phyloP scores from a whole-genome alignment of 2,113 vertebrate species.

The Gorsachius goisagi region DNA sequence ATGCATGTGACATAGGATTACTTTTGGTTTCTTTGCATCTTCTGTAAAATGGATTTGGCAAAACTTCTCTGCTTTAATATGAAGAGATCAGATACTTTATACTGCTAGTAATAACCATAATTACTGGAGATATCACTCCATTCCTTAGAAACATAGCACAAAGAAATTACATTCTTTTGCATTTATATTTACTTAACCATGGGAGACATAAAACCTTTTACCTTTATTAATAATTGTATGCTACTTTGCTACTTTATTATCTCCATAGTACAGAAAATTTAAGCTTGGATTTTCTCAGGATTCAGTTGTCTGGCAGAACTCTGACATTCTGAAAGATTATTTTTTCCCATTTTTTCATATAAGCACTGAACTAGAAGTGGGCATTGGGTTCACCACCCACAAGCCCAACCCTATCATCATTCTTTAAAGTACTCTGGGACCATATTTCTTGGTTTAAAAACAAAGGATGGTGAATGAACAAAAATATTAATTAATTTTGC shows the following conservation, averaged over 20 bases:
- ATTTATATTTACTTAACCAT: background rate
- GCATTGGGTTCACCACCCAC: background rate
- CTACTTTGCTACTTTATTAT: background rate
- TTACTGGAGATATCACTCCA: background rate
- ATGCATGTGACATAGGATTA: background rate
- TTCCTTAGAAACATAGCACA: background rate
- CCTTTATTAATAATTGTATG: background rate
- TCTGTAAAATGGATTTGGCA: background rate
- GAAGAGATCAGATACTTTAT: background rate
- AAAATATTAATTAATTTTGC: background rate
- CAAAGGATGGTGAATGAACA: rapidly evolving
- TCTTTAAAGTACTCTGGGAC: background rate
- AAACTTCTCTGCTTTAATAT: background rate
- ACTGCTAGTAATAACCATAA: background rate
- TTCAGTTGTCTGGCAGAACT: background rate
- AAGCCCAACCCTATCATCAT: background rate
- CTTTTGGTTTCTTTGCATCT: background rate
- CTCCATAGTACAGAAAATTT: background rate
- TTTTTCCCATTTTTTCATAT: rapidly evolving
- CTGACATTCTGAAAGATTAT: background rate
- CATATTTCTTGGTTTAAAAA: background rate
- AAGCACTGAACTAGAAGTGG: background rate
- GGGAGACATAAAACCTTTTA: background rate
- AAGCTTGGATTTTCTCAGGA: background rate
- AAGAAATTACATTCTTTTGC: background rate